These are phyloP conservation scores for Nymphalis polychloros DNA, from an alignment of 2,888 invertebrate species.

Conservation along the genomic window DNA sequence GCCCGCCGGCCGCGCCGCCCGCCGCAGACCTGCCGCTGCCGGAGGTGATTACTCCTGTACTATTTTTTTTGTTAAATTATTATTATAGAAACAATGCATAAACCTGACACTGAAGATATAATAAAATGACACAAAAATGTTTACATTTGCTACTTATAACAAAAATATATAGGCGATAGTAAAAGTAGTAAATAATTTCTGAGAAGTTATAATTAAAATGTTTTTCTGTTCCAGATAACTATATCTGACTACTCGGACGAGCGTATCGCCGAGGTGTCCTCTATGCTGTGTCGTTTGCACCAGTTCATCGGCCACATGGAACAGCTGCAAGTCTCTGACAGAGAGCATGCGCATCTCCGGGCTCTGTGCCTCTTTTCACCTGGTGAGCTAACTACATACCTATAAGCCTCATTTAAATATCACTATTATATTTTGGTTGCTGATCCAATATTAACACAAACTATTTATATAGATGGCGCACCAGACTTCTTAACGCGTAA, in stretches of 20 bases:
- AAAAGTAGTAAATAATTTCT: too few relatives aligned
- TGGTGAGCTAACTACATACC: constrained; percentile 66
- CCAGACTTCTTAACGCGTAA: constrained; percentile 74
- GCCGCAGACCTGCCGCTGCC: neutral
- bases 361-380: constrained; percentile 92
- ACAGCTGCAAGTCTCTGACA: constrained; percentile 87
- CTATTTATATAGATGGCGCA: constrained; percentile 66
- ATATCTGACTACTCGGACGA: constrained; percentile 88
- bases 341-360: constrained; percentile 94
- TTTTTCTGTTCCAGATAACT: constrained; percentile 52
- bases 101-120: too few relatives aligned
- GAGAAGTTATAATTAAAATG: neutral
- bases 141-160: too few relatives aligned
- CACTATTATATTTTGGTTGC: too few relatives aligned
- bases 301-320: constrained; percentile 90
- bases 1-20: neutral
- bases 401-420: too few relatives aligned
- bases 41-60: neutral
- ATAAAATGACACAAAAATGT: too few relatives aligned
- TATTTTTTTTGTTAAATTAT: too few relatives aligned
- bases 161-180: too few relatives aligned
- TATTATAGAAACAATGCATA: too few relatives aligned
- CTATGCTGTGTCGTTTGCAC: constrained; percentile 90
- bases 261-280: constrained; percentile 88
- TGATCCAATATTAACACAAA: neutral